phyloP scores from a whole-genome alignment of 1,140 invertebrate genomes.

The Octopus bimaculoides region DNA sequence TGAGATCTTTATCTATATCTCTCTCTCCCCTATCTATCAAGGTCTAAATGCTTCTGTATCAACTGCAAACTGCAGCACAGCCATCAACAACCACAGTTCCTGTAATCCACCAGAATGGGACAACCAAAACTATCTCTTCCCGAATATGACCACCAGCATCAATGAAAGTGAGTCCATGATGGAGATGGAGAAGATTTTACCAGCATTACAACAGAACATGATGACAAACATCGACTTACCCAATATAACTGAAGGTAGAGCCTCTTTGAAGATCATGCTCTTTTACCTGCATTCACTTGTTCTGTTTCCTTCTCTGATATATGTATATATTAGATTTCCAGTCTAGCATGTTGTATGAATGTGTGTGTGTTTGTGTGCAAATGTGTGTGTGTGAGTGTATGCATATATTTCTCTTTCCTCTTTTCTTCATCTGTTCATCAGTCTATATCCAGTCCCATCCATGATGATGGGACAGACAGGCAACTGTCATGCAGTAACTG shows the following conservation, averaged over 20 bases:
- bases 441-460: too few species aligned
- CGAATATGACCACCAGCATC: constrained; percentile 29
- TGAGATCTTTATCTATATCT: neutral
- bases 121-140: constrained; percentile 31
- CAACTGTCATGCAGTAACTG: too few species aligned
- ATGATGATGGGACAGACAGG: too few species aligned
- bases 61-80: constrained; percentile 26
- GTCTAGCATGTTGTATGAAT: too few species aligned
- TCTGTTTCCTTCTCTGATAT: too few species aligned
- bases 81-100: constrained; percentile 19
- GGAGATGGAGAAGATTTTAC: constrained; percentile 34
- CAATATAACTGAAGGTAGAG: too few species aligned
- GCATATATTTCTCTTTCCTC: too few species aligned
- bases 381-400: too few species aligned
- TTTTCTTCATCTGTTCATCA: too few species aligned
- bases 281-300: neutral
- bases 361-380: too few species aligned
- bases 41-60: constrained; percentile 3
- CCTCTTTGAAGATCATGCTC: constrained; percentile 16
- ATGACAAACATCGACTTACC: constrained; percentile 29
- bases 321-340: too few species aligned
- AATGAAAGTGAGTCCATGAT: constrained; percentile 26
- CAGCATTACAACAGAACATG: constrained; percentile 34
- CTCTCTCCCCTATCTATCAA: neutral
- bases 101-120: constrained; percentile 28